Percentiles rank a stretch among this genome's conserved stretches.
Conservation (phyloP, 30 jellyfish, hydroid and myxozoan genomes). For the Hydra vulgaris region DNA sequence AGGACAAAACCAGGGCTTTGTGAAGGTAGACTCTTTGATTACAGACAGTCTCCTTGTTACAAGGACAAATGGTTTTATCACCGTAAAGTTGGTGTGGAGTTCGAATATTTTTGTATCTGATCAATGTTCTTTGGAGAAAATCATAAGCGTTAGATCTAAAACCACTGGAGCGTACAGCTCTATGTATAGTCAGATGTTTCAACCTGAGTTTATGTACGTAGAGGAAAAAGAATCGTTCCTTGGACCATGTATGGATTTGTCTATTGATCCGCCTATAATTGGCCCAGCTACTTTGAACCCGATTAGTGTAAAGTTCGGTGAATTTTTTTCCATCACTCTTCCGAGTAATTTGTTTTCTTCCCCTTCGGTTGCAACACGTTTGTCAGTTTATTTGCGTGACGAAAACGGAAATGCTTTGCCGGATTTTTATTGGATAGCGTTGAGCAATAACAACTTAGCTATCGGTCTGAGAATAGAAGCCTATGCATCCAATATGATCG, state of each 20-base stretch:
- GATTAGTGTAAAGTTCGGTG: constrained; percentile 30
- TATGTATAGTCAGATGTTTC: constrained; percentile 22
- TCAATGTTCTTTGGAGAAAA: constrained; percentile 25
- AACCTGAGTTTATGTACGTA: constrained; percentile 40
- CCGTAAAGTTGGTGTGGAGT: constrained; percentile 39
- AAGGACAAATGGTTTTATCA: constrained; percentile 20
- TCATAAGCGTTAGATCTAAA: constrained; percentile 33
- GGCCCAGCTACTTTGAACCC: constrained; percentile 14
- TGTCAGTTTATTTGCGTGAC: constrained; percentile 20
- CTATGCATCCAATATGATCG: constrained; percentile 8
- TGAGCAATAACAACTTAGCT: constrained; percentile 8
- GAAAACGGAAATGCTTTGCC: constrained; percentile 5
- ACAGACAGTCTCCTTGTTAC: constrained; percentile 20
- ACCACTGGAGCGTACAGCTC: constrained; percentile 31
- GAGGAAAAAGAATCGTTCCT: constrained; percentile 5
- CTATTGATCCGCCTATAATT: constrained; percentile 43
- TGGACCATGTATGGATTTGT: constrained; percentile 28
- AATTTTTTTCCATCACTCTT: constrained; percentile 26
- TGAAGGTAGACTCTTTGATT: background rate
- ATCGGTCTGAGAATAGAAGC: constrained; percentile 20
- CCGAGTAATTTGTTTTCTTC: constrained; percentile 50
- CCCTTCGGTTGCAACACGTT: background rate
- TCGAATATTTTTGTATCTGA: constrained; percentile 18
- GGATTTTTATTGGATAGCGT: constrained; percentile 9
- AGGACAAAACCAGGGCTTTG: constrained; percentile 5